Evolutionary conservation across 2,797 vertebrate genomes (phyloP).

Genomic region (Phylloscopus collybita): DNA sequence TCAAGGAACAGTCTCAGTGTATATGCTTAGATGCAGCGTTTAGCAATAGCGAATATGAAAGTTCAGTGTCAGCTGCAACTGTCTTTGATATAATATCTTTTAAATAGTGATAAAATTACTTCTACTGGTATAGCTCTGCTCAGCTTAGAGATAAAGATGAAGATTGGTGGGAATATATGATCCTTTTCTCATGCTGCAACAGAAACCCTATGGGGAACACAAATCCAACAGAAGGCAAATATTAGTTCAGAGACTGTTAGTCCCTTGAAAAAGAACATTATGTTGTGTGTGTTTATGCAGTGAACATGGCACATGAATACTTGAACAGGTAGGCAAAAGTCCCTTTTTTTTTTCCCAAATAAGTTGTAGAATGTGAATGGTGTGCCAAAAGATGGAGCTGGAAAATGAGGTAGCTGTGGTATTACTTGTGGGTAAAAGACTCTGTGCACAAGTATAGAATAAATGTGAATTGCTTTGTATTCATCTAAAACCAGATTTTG

Average conservation of each 20-base stretch:
- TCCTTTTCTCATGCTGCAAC: background rate
- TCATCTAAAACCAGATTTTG: background rate
- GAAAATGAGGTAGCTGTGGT: background rate
- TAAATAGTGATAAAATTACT: background rate
- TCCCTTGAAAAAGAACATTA: background rate
- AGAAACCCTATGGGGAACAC: accelerated
- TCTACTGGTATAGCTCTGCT: background rate
- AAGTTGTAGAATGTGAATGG: background rate
- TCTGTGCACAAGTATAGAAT: background rate
- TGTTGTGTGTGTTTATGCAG: background rate
- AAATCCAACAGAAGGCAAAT: background rate
- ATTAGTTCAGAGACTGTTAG: background rate
- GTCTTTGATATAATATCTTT: background rate
- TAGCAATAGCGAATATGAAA: background rate
- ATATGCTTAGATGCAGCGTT: background rate
- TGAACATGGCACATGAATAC: background rate
- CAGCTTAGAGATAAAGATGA: background rate
- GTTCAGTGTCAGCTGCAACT: background rate
- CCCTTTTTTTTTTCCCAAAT: background rate
- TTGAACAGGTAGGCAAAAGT: background rate
- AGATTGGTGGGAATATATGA: background rate
- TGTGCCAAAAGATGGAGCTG: background rate
- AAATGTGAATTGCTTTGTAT: background rate
- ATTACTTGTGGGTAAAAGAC: background rate
- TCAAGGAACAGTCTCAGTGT: background rate